phyloP scores from a whole-genome alignment of 2,888 invertebrate genomes.

The Clitarchus hookeri region DNA sequence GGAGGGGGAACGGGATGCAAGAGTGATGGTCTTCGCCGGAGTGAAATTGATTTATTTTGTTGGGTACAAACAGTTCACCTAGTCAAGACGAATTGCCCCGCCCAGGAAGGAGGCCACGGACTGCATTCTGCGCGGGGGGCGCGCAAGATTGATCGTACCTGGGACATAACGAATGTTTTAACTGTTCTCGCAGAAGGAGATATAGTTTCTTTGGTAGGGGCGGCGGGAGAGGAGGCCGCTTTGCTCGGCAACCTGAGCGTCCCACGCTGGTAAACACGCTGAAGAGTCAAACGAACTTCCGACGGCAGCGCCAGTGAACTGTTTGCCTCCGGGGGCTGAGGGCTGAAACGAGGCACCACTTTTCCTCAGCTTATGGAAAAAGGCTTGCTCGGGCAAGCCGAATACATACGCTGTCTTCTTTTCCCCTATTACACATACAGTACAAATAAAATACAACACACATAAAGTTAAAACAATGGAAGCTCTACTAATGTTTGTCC shows the following conservation, averaged over 20 bases:
- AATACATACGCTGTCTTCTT: too few relatives aligned
- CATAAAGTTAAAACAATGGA: too few relatives aligned
- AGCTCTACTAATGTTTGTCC: too few relatives aligned
- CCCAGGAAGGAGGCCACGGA: neutral
- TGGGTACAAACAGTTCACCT: slow-evolving; percentile 34
- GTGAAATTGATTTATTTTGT: slow-evolving; percentile 37
- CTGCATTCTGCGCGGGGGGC: neutral
- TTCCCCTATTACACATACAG: too few relatives aligned
- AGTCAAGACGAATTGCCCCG: slow-evolving; percentile 31
- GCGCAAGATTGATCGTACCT: slow-evolving; percentile 3
- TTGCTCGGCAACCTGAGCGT: neutral
- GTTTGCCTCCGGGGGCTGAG: neutral
- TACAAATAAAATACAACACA: too few relatives aligned
- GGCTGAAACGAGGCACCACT: too few relatives aligned
- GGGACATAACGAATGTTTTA: slow-evolving; percentile 14
- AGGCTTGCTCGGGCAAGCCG: too few relatives aligned
- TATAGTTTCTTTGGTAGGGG: neutral
- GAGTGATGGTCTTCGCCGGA: slow-evolving; percentile 36
- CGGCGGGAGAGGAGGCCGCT: neutral
- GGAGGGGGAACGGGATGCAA: slow-evolving; percentile 30
- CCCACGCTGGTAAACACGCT: neutral
- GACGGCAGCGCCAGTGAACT: neutral
- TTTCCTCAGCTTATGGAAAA: too few relatives aligned
- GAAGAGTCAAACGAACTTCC: neutral
- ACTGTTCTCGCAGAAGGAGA: neutral